These are phyloP conservation scores for Orthosia gothica DNA, from an alignment of 2,888 invertebrate species.

Conservation along the genomic window DNA sequence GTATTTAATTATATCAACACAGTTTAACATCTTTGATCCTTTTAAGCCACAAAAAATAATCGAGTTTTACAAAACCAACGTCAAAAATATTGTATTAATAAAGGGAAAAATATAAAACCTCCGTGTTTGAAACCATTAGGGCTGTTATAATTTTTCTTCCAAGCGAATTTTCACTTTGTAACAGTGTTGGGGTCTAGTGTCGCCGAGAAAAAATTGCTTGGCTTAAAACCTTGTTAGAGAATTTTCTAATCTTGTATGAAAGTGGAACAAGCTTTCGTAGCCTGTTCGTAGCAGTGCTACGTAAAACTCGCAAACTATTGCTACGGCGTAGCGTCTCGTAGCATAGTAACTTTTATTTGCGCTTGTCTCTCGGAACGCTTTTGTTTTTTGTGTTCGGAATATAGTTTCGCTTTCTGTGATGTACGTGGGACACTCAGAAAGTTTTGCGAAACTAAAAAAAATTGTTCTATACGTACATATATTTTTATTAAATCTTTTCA, in stretches of 20 bases:
- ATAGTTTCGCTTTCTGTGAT: conserved; percentile 8
- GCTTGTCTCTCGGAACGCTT: conserved; percentile 23
- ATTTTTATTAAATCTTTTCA: too few relatives aligned
- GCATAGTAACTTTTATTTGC: conserved; percentile 33
- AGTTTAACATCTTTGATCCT: conserved; percentile 32
- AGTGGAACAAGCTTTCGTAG: conserved; percentile 21
- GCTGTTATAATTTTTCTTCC: conserved; percentile 65
- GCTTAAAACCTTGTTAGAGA: conserved; percentile 28
- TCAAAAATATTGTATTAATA: conserved; percentile 47
- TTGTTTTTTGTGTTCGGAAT: conserved; percentile 33
- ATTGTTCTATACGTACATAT: too few relatives aligned
- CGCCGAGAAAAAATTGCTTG: conserved; percentile 28
- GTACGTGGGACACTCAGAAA: too few relatives aligned
- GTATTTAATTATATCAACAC: conserved; percentile 45
- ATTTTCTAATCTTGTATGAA: conserved; percentile 22
- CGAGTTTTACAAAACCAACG: conserved; percentile 38
- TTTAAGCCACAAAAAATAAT: conserved; percentile 23
- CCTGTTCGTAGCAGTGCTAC: conserved; percentile 42
- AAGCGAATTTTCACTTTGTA: conserved; percentile 62
- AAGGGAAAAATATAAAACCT: conserved; percentile 47
- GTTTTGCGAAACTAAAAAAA: too few relatives aligned
- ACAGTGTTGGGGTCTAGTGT: conserved; percentile 25
- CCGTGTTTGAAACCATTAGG: conserved; percentile 64
- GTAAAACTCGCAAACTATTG: conserved; percentile 30
- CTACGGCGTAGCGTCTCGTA: conserved; percentile 47